Evolutionary conservation across 2,113 vertebrate species (phyloP), one percentile per base, ranked within the genome.

Genomic region (Danionella cerebrum): DNA sequence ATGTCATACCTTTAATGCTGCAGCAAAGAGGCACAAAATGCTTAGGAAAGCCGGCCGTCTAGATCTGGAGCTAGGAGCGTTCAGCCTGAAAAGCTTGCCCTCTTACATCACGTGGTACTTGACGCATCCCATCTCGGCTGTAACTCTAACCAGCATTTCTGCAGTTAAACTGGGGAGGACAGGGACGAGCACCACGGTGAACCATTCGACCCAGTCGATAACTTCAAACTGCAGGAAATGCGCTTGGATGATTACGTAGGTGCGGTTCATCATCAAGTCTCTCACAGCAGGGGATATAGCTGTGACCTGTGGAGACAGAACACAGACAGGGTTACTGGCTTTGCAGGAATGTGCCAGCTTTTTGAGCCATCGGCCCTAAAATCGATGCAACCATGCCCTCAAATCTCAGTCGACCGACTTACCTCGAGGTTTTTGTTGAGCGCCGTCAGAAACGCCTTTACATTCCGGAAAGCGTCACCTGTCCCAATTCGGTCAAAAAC

Each of bases 211-310:
- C 55, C 58, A 74, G 14, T 52, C 52, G 1, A 4, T 0, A 4
- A 18, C 18, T 4, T 44, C 59, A 70, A 70, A 74, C 1, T 29
- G 2, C 2, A 27, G n/a, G 25, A 70, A 44, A n/a, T 42, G 7
- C 4, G 1, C 4, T n/a, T n/a, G 25, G 68, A 82, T 66, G 71
- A 79, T 52, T 22, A 0, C 3, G 41, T 76, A 80, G 42, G 76
- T 89, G 80, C 10, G 48, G 21, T 80, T 73, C 79, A 77, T 78
- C 21, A 68, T 4, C 3, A 42, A 27, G 42, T 80, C 79, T 67
- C 67, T 67, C 44, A 74, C 55, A 9, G 36, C n/a, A 5, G 57
- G 47, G 6, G 1, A 2, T 35, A 70, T 70, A 9, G 33, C 38
- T 3, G 19, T 24, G 6, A 36, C 6, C 68, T 70, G 47, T 31